phyloP scores from a whole-genome alignment of 2,113 vertebrate genomes.

The Pterocles orientalis region DNA sequence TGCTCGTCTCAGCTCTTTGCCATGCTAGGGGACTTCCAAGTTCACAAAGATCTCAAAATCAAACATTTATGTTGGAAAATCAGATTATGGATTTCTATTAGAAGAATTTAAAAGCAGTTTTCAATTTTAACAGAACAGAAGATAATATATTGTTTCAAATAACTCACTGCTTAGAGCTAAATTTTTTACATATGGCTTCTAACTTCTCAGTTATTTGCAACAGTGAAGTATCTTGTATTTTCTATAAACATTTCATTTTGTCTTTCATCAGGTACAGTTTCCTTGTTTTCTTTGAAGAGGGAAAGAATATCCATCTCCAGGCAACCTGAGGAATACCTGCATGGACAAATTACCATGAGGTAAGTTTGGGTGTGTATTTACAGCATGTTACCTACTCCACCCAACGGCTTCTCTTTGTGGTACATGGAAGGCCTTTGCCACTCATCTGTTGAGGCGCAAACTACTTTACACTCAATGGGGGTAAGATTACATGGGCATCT shows the following conservation, averaged over 20 bases:
- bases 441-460: background rate
- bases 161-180: background rate
- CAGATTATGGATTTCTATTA: background rate
- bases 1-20: background rate
- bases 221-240: background rate
- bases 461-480: background rate
- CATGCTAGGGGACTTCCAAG: background rate
- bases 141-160: background rate
- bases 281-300: slow-evolving; percentile 23
- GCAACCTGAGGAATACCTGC: background rate
- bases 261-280: background rate
- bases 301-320: slow-evolving; percentile 11
- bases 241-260: background rate
- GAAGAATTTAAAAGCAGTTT: background rate
- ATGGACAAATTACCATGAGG: background rate
- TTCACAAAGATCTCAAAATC: background rate
- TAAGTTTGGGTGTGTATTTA: slow-evolving; percentile 43
- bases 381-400: background rate
- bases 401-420: background rate
- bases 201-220: background rate
- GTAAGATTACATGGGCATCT: background rate
- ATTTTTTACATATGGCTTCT: background rate
- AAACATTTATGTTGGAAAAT: background rate
- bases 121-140: background rate
- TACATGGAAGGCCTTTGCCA: background rate